Evolutionary conservation across 2,113 vertebrate genomes (phyloP).

Genomic region (Crocuta crocuta): DNA sequence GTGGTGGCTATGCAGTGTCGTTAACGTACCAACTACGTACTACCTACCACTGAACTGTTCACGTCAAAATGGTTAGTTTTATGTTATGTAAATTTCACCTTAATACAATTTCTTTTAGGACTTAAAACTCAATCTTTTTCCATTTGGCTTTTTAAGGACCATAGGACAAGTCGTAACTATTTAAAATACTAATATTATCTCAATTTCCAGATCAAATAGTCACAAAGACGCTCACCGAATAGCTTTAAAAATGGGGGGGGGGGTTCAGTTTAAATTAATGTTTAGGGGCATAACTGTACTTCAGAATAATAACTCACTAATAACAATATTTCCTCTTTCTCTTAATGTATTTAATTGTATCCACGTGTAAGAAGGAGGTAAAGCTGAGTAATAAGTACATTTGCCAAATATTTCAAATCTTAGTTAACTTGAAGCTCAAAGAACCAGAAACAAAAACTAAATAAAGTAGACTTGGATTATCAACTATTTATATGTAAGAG

Average conservation of each 20-base stretch:
- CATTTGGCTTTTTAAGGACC: background rate
- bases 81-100: background rate
- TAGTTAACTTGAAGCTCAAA: constrained; percentile 26
- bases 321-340: background rate
- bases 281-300: background rate
- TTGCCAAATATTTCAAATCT: constrained; percentile 43
- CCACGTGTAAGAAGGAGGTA: background rate
- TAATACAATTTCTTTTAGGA: background rate
- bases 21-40: background rate
- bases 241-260: background rate
- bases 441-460: background rate
- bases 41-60: background rate
- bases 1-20: fast-evolving
- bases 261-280: background rate
- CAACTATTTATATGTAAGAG: background rate
- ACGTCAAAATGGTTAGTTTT: background rate
- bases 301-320: background rate
- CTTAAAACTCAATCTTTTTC: background rate
- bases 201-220: background rate
- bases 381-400: background rate
- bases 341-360: background rate
- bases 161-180: background rate
- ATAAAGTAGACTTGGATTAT: background rate
- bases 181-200: background rate
- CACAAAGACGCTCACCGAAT: background rate